A percentile compares a stretch with the other conserved stretches of the same genome.
Conservation (phyloP, 2,797 vertebrate species). For the Triplophysa bombifrons region DNA sequence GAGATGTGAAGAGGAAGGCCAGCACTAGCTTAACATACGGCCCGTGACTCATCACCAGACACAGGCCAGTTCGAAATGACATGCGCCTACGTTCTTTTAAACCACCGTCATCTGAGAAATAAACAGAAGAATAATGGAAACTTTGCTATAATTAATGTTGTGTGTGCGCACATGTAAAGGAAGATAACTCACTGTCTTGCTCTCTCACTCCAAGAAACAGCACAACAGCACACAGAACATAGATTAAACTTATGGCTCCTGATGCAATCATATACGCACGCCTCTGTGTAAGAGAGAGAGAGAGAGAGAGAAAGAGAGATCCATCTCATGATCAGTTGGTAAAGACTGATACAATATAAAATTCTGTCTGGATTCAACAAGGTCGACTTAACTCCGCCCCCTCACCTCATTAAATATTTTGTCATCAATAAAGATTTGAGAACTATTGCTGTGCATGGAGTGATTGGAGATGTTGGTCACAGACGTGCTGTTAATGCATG, state of each 20-base stretch:
- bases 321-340: neutral
- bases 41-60: constrained; percentile 83
- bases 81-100: constrained; percentile 71
- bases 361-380: neutral
- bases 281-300: constrained; percentile 72
- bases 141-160: neutral
- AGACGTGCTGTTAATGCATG: constrained; percentile 75
- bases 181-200: constrained; percentile 76
- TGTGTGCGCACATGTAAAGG: neutral
- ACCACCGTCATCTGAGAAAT: constrained; percentile 69
- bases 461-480: constrained; percentile 55
- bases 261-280: constrained; percentile 88
- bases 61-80: constrained; percentile 83
- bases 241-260: constrained; percentile 85
- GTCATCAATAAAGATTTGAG: constrained; percentile 70
- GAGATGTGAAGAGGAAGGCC: constrained; percentile 91
- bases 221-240: constrained; percentile 83
- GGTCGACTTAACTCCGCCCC: constrained; percentile 28
- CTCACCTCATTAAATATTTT: constrained; percentile 70
- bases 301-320: neutral
- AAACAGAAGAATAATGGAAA: neutral
- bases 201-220: constrained; percentile 86
- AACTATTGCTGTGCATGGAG: constrained; percentile 64
- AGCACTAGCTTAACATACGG: constrained; percentile 89
- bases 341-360: neutral